Conservation (phyloP, 2,797 vertebrate species). For the Huso huso region DNA sequence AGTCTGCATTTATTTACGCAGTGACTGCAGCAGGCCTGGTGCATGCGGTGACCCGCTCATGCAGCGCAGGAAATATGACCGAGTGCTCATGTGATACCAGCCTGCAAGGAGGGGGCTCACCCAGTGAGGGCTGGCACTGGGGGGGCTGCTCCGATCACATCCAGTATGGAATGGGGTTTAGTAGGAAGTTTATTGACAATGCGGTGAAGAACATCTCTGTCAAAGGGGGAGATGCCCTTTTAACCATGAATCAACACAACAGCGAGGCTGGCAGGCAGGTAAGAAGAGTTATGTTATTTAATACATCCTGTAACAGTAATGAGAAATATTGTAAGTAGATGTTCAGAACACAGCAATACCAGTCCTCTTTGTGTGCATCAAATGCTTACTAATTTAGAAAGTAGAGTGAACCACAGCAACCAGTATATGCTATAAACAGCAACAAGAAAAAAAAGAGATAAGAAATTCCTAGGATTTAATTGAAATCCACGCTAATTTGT, state of each 20-base stretch:
- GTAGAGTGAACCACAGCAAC: too few relatives aligned
- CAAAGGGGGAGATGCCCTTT: slow-evolving; percentile 46
- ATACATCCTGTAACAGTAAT: too few relatives aligned
- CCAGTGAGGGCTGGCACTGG: slow-evolving; percentile 85
- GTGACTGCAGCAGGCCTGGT: slow-evolving; percentile 84
- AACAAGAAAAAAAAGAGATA: too few relatives aligned
- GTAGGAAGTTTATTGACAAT: slow-evolving; percentile 77
- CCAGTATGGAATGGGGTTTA: slow-evolving; percentile 82
- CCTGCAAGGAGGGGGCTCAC: slow-evolving; percentile 57
- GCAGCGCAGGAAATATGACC: slow-evolving; percentile 83
- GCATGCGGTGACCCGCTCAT: slow-evolving; percentile 78
- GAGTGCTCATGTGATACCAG: slow-evolving; percentile 82
- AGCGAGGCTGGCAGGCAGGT: slow-evolving; percentile 90
- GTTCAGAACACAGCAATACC: too few relatives aligned
- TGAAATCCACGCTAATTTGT: too few relatives aligned
- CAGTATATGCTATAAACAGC: too few relatives aligned
- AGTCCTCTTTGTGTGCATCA: too few relatives aligned
- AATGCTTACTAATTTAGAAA: too few relatives aligned
- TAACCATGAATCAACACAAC: slow-evolving; percentile 82
- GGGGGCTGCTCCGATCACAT: slow-evolving; percentile 90
- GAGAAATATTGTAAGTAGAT: too few relatives aligned
- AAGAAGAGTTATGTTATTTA: slow-evolving; percentile 23
- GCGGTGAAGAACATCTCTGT: slow-evolving; percentile 45
- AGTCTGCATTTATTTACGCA: slow-evolving; percentile 82
- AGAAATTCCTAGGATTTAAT: too few relatives aligned